These are phyloP conservation scores for Odontomyia ornata DNA, from an alignment of 2,888 invertebrate genomes.

Conservation along the genomic window DNA sequence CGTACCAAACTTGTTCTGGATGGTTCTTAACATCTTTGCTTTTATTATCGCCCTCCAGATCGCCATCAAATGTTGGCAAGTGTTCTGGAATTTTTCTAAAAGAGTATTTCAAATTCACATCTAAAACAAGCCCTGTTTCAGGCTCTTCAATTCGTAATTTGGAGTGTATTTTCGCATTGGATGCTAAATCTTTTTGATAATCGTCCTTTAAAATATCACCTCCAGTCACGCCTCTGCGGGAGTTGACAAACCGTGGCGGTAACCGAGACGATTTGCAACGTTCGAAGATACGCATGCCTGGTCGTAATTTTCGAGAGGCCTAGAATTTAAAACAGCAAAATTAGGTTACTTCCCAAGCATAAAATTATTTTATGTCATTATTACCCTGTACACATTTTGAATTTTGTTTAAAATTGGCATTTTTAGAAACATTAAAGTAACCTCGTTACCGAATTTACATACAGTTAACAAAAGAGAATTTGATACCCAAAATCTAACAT, in stretches of 20 bases:
- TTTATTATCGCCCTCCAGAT: not conserved
- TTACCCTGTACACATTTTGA: slow-evolving; percentile 28
- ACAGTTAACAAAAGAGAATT: not conserved
- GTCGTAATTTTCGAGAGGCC: slow-evolving; percentile 21
- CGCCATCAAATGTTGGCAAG: not conserved
- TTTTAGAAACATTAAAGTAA: not conserved
- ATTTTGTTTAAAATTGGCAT: slow-evolving; percentile 29
- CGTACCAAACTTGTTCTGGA: not conserved
- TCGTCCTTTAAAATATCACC: not conserved
- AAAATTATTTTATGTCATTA: no score
- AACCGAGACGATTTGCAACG: slow-evolving; percentile 18
- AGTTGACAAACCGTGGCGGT: not conserved
- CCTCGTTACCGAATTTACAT: not conserved
- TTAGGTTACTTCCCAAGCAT: not conserved
- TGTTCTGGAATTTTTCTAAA: not conserved
- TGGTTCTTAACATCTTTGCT: not conserved
- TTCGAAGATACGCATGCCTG: slow-evolving; percentile 10
- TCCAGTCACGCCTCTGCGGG: not conserved
- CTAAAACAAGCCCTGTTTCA: not conserved
- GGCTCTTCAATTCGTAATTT: slow-evolving; percentile 2
- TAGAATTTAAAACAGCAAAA: not conserved
- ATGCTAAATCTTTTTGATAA: not conserved
- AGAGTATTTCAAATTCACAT: slow-evolving; percentile 17
- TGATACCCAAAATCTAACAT: not conserved
- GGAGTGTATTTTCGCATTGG: not conserved